Evolutionary conservation across 2,888 invertebrate genomes (phyloP), one percentile per base, ranked within the genome.

Genomic region (Cosmia trapezina): DNA sequence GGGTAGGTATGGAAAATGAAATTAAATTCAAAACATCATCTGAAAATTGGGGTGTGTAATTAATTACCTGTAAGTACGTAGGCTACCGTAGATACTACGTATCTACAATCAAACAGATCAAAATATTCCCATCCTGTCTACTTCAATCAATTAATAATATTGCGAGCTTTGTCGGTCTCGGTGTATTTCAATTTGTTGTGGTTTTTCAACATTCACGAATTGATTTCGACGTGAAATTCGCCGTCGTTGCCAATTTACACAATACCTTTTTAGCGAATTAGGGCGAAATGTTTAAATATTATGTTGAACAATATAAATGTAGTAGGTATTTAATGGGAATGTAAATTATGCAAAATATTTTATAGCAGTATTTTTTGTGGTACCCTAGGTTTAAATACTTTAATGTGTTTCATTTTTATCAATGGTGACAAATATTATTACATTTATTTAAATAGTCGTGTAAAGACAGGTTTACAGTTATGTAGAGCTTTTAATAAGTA

Each of bases 111-210:
- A 67, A 70, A 84, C 47, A 41, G 56, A 73, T 67, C 53, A 66
- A 71, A 72, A 79, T 72, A 76, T 73, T 67, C 65, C 60, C 62
- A 53, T 67, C 51, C 49, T n/a, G 73, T 72, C 64, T 80, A 72
- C 75, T 78, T 78, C 71, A 81, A 75, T 83, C 83, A 85, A 87
- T 88, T 86, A 83, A 78, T 83, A 81, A 83, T 81, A 80, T 78
- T 78, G 78, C 71, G 68, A 83, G 73, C 78, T 76, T 83, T 83
- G 83, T 83, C 65, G 81, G 75, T 75, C 64, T 84, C 81, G 83
- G 83, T 84, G 54, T 83, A 84, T 89, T 86, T 84, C 87, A 86
- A 86, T 89, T 86, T 84, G 86, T 81, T 88, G 88, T 81, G 88
- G 88, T 88, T 89, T 77, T 84, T 83, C 83, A 86, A 83, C 81